phyloP scores from a whole-genome alignment of 1,140 invertebrate genomes.

The Diprion similis region DNA sequence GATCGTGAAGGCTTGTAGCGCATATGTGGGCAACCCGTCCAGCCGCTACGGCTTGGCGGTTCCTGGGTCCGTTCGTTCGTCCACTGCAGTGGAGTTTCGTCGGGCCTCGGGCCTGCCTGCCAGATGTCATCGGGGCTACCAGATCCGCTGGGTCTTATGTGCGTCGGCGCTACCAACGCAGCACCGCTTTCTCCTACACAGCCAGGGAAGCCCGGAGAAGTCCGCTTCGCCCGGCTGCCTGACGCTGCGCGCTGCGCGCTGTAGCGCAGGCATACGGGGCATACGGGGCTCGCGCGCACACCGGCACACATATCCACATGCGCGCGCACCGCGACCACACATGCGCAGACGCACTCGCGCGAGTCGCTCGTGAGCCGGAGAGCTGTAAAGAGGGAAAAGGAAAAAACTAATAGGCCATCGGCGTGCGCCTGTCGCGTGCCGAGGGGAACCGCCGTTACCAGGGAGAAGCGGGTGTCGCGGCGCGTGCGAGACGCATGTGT shows the following conservation, averaged over 20 bases:
- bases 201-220: no score
- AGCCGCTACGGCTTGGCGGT: no score
- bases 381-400: conserved; percentile 7
- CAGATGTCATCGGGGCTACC: not conserved
- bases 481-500: not conserved
- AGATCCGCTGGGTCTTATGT: no score
- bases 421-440: conserved; percentile 5
- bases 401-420: conserved; percentile 7
- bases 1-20: no score
- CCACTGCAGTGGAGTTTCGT: not conserved
- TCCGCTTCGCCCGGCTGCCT: no score
- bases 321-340: not conserved
- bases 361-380: not conserved
- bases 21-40: no score
- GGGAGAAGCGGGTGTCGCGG: not conserved
- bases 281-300: not conserved
- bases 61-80: not conserved
- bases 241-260: no score
- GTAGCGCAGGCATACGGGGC: not conserved
- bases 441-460: not conserved
- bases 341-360: not conserved
- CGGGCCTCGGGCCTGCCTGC: not conserved
- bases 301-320: not conserved
- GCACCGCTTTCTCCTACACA: no score
- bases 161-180: no score